These are phyloP conservation scores for Ecliptopera silaceata DNA, from an alignment of 2,888 invertebrate genomes.

Conservation along the genomic window DNA sequence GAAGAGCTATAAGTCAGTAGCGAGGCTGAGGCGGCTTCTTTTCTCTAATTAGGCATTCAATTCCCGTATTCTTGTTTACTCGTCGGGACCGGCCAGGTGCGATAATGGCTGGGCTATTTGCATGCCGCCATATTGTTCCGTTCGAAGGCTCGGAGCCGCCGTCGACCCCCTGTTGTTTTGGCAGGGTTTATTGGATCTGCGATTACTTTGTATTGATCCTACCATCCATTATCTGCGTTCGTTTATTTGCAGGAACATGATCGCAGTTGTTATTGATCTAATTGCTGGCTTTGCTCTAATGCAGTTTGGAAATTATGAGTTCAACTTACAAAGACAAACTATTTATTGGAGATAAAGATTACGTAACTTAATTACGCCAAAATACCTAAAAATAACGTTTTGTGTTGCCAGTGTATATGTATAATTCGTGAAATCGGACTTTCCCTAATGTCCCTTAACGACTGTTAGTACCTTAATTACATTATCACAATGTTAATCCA, in stretches of 20 bases:
- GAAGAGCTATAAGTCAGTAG: conserved; percentile 77
- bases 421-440: conserved; percentile 35
- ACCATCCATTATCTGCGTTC: conserved; percentile 80
- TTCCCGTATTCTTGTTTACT: conserved; percentile 83
- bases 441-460: conserved; percentile 50
- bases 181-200: conserved; percentile 81
- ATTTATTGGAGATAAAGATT: not conserved
- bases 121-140: conserved; percentile 83
- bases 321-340: not conserved
- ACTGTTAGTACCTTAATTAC: conserved; percentile 57
- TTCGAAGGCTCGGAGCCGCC: conserved; percentile 64
- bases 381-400: conserved; percentile 33
- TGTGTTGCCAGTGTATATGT: conserved; percentile 33
- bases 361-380: conserved; percentile 19
- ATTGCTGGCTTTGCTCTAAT: conserved; percentile 10
- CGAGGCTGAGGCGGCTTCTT: conserved; percentile 72
- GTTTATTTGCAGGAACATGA: conserved; percentile 78
- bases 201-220: conserved; percentile 83
- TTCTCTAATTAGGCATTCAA: conserved; percentile 83
- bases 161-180: conserved; percentile 78
- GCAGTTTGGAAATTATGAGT: not conserved
- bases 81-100: conserved; percentile 80
- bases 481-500: conserved; percentile 63
- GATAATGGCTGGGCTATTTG: conserved; percentile 83
- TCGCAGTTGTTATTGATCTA: conserved; percentile 49